These are phyloP conservation scores for Calliphora vicina DNA, from an alignment of 1,140 invertebrate genomes.

Conservation along the genomic window DNA sequence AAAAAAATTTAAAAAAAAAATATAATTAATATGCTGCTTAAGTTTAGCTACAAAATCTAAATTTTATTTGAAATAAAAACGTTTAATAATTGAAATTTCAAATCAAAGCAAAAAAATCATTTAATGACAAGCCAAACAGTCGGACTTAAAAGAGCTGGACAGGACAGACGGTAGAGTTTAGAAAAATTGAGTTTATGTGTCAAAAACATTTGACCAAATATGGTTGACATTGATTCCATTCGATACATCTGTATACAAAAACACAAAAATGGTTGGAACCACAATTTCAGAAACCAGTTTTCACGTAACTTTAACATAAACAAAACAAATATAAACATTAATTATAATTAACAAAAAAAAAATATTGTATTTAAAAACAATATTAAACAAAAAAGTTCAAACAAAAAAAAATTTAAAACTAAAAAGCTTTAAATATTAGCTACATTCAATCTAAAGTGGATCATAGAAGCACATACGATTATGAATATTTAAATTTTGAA, in stretches of 20 bases:
- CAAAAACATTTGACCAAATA: conserved; percentile 31
- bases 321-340: not conserved
- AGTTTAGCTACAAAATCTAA: not conserved
- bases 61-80: not conserved
- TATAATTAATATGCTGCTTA: not conserved
- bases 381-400: not conserved
- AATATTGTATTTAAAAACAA: not conserved
- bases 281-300: conserved; percentile 19
- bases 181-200: conserved; percentile 26
- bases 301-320: too few species aligned
- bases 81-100: conserved; percentile 2
- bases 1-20: not conserved
- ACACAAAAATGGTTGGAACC: not conserved
- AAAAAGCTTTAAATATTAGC: too few species aligned
- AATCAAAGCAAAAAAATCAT: not conserved
- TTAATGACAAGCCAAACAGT: not conserved
- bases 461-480: not conserved
- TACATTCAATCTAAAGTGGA: not conserved
- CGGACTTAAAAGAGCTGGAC: not conserved
- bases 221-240: conserved; percentile 27
- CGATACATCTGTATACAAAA: not conserved
- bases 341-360: not conserved
- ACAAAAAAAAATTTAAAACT: too few species aligned
- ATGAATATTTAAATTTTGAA: not conserved
- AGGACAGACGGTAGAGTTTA: not conserved